Conservation (phyloP, 2,113 vertebrate genomes). For the Dipodomys stephensi region DNA sequence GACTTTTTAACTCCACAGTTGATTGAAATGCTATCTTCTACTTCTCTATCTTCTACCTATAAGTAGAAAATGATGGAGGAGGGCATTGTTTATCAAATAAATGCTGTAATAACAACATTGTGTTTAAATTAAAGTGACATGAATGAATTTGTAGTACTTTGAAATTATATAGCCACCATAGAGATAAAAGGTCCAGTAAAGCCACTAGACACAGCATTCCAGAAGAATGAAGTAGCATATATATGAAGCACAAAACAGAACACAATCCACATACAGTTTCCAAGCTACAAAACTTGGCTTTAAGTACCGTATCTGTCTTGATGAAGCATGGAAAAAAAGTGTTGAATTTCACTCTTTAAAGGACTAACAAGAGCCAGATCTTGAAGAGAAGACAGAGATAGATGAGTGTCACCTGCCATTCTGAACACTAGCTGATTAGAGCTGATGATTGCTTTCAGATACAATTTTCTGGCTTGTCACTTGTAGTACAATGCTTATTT, state of each 20-base stretch:
- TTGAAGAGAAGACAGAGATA: constrained; percentile 53
- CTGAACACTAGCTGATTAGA: constrained; percentile 51
- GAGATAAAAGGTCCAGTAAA: constrained; percentile 83
- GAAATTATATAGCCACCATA: constrained; percentile 79
- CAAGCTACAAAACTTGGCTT: constrained; percentile 45
- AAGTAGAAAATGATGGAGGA: neutral
- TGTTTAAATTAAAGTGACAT: constrained; percentile 83
- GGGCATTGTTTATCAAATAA: constrained; percentile 74
- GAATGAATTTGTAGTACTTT: constrained; percentile 82
- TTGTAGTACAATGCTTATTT: constrained; percentile 20
- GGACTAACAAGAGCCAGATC: constrained; percentile 45
- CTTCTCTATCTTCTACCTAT: constrained; percentile 56
- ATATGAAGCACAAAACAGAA: constrained; percentile 76
- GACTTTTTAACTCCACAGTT: constrained; percentile 65
- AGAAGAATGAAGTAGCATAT: constrained; percentile 71
- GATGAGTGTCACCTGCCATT: neutral
- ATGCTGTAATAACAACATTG: constrained; percentile 78
- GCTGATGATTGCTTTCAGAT: constrained; percentile 34
- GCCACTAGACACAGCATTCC: constrained; percentile 62
- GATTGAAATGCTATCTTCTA: constrained; percentile 67
- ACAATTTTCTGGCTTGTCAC: constrained; percentile 38
- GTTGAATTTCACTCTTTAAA: constrained; percentile 63
- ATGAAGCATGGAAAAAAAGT: constrained; percentile 54
- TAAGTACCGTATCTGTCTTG: constrained; percentile 48
- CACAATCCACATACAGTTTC: constrained; percentile 75